phyloP scores from a whole-genome alignment of 2,888 invertebrate species.

The Mallateleia sp. region DNA sequence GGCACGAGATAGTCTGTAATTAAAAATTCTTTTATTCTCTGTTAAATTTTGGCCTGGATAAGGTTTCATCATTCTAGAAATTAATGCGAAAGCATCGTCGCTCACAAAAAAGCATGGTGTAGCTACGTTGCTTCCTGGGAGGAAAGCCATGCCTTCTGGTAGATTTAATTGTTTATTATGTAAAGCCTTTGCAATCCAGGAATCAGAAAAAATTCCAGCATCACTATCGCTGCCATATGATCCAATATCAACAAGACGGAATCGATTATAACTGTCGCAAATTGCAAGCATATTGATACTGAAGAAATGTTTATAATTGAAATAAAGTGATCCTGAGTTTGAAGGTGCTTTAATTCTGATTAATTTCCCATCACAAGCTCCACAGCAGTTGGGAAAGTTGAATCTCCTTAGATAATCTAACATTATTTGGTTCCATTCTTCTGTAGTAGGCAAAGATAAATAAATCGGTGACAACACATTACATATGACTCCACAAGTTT shows the following conservation, averaged over 20 bases:
- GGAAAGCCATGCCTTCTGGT: conserved; percentile 11
- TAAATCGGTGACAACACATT: conserved; percentile 47
- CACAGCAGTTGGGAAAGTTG: conserved; percentile 73
- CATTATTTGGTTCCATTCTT: conserved; percentile 45
- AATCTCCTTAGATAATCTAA: conserved; percentile 43
- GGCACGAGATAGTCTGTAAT: conserved; percentile 24
- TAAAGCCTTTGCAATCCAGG: conserved; percentile 58
- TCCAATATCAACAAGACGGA: conserved; percentile 66
- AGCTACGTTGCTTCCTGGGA: background rate
- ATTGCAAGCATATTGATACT: conserved; percentile 74
- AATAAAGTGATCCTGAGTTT: conserved; percentile 70
- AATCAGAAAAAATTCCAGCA: conserved; percentile 57
- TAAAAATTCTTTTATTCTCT: conserved; percentile 15
- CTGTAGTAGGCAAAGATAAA: conserved; percentile 41
- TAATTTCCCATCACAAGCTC: conserved; percentile 65
- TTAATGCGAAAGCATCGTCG: background rate
- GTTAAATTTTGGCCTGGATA: conserved; percentile 1
- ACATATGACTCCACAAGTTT: conserved; percentile 46
- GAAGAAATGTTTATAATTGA: conserved; percentile 79
- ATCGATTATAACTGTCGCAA: conserved; percentile 74
- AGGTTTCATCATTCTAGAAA: conserved; percentile 5
- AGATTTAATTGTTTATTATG: conserved; percentile 56
- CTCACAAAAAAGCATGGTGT: conserved; percentile 3
- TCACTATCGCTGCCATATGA: conserved; percentile 70
- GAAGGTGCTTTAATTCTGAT: conserved; percentile 65